phyloP scores from a whole-genome alignment of 2,797 vertebrate species.

The Podarcis lilfordi region DNA sequence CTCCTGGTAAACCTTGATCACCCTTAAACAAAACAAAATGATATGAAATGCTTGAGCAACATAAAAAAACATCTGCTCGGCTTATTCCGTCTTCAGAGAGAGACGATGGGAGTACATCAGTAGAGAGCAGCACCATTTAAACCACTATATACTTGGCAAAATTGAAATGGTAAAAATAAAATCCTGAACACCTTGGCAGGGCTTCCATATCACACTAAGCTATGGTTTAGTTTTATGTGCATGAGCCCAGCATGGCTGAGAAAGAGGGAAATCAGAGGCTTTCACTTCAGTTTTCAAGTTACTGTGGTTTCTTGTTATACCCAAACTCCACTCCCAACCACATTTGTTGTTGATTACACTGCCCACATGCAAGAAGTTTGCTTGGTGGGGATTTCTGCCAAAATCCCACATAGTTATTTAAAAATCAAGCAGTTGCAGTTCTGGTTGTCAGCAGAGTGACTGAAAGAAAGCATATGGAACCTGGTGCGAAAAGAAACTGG shows the following conservation, averaged over 20 bases:
- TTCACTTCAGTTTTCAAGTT: background rate
- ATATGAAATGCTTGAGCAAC: slow-evolving; percentile 33
- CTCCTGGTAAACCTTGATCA: slow-evolving; percentile 88
- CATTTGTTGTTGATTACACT: background rate
- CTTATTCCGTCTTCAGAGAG: slow-evolving; percentile 20
- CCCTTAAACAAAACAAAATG: slow-evolving; percentile 74
- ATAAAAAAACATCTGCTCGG: background rate
- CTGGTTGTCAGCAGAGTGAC: too few relatives aligned
- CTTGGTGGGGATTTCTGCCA: too few relatives aligned
- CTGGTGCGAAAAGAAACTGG: too few relatives aligned
- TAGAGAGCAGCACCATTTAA: background rate
- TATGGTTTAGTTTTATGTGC: too few relatives aligned
- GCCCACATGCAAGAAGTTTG: background rate
- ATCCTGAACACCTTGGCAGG: background rate
- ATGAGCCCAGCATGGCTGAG: background rate
- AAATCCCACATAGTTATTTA: background rate
- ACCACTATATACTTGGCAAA: background rate
- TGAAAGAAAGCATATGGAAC: too few relatives aligned
- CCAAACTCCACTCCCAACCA: background rate
- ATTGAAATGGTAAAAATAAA: background rate
- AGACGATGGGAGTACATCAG: background rate
- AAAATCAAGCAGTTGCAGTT: slow-evolving; percentile 13
- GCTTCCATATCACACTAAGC: background rate
- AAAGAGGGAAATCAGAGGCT: background rate
- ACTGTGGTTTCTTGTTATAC: background rate